Evolutionary conservation across 2,797 vertebrate species (phyloP), one percentile per base, ranked within the genome.

Genomic region (Microctenopoma stevenorrisi): DNA sequence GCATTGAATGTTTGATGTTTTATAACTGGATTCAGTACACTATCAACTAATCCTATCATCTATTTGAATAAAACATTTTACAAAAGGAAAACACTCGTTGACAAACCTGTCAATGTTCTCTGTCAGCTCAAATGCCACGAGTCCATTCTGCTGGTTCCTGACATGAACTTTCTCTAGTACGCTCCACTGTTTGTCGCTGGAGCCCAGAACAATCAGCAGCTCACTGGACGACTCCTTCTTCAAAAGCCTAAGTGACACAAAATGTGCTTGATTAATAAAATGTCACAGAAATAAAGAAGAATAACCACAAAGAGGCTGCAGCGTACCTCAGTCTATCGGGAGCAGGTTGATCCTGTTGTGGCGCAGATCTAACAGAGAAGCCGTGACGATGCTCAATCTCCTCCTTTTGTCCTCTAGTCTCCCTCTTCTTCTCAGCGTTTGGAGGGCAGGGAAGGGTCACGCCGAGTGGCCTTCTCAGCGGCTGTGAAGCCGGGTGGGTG

Each of bases 91-190:
- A 9, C 3, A 0, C 11, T 0, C 0, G n/a, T 12, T 9, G 54
- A 15, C 76, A 42, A 47, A 96, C 96, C 95, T 95, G 72, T 96
- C 94, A 79, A 94, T 88, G 74, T 90, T 94, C 74, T 96, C 92
- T 0, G 50, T 71, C 62, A 97, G 35, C 78, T 97, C 94, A 86
- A 97, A 96, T n/a, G 94, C 94, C 74, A 96, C 91, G 64, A 96
- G 90, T 18, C 95, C 95, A 0, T 92, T 96, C 72, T 88, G 91
- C 72, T 89, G 63, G 66, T 92, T 95, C 84, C 90, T 93, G 64
- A 95, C 86, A 0, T 70, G 15, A 46, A 93, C 70, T 51, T 94
- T 79, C 51, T 96, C 94, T 74, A 96, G 81, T n/a, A 94, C 76
- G 47, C 78, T 87, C 96, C 96, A 97, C 51, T 87, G 89, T 18